phyloP scores from a whole-genome alignment of 2,888 invertebrate species.

The Tanypteryx hageni region DNA sequence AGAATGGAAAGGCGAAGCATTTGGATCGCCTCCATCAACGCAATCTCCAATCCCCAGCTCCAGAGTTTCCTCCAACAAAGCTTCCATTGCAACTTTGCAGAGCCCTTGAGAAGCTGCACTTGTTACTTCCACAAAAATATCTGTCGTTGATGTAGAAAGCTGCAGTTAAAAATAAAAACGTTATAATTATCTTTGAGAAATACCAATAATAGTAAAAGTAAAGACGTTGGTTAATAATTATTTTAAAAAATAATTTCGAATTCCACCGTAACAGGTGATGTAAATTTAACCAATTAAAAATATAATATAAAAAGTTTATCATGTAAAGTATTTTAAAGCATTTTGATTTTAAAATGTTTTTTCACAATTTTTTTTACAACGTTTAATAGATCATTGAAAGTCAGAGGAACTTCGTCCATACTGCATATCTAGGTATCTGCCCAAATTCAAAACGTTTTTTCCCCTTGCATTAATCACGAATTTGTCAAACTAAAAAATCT shows the following conservation, averaged over 20 bases:
- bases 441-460: too few relatives aligned
- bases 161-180: constrained; percentile 72
- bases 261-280: not conserved
- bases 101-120: constrained; percentile 81
- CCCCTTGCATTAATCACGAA: too few relatives aligned
- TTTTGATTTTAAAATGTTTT: too few relatives aligned
- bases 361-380: too few relatives aligned
- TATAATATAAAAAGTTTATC: too few relatives aligned
- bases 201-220: not conserved
- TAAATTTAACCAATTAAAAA: too few relatives aligned
- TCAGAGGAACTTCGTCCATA: too few relatives aligned
- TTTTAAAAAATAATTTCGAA: not conserved
- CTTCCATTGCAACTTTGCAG: constrained; percentile 83
- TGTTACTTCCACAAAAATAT: constrained; percentile 87
- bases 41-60: constrained; percentile 77
- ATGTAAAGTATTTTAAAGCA: too few relatives aligned
- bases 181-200: not conserved
- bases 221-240: not conserved
- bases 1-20: constrained; percentile 70
- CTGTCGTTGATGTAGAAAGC: constrained; percentile 82
- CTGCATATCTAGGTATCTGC: too few relatives aligned
- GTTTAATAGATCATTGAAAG: too few relatives aligned
- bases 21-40: constrained; percentile 70
- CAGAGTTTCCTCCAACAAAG: constrained; percentile 81
- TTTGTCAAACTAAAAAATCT: too few relatives aligned